These are phyloP conservation scores for Folsomia manolachei DNA, from an alignment of 2,888 invertebrate species.

Conservation along the genomic window DNA sequence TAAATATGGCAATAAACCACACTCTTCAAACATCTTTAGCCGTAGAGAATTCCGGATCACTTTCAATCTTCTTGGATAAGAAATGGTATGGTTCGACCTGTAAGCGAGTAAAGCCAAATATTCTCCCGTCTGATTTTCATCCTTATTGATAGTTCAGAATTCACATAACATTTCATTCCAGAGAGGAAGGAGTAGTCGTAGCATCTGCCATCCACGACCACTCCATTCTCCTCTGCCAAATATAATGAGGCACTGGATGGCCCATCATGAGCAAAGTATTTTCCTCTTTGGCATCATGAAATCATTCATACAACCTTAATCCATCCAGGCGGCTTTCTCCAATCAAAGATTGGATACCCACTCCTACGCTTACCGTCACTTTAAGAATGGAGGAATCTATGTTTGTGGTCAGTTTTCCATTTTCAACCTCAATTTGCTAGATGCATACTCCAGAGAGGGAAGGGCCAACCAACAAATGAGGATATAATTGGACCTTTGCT, in stretches of 20 bases:
- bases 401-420: too few species aligned
- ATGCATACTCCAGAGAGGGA: conserved; percentile 6
- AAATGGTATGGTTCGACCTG: background rate
- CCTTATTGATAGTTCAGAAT: conserved; percentile 16
- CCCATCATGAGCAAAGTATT: conserved; percentile 18
- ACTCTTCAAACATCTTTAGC: background rate
- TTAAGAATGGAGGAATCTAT: too few species aligned
- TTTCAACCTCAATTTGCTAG: background rate
- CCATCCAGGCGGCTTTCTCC: background rate
- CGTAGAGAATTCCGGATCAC: background rate
- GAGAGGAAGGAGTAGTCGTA: conserved; percentile 9
- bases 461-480: conserved; percentile 4
- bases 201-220: conserved; percentile 25
- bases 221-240: conserved; percentile 8
- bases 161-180: conserved; percentile 20
- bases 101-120: background rate
- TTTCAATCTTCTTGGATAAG: background rate
- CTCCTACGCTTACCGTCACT: background rate
- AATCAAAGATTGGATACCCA: background rate
- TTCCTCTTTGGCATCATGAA: background rate
- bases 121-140: conserved; percentile 12
- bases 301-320: background rate
- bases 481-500: background rate
- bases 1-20: background rate
- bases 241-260: conserved; percentile 36